Base-by-base conservation (phyloP, 2,113 vertebrate species). In the Bujurquina vittata region DNA sequence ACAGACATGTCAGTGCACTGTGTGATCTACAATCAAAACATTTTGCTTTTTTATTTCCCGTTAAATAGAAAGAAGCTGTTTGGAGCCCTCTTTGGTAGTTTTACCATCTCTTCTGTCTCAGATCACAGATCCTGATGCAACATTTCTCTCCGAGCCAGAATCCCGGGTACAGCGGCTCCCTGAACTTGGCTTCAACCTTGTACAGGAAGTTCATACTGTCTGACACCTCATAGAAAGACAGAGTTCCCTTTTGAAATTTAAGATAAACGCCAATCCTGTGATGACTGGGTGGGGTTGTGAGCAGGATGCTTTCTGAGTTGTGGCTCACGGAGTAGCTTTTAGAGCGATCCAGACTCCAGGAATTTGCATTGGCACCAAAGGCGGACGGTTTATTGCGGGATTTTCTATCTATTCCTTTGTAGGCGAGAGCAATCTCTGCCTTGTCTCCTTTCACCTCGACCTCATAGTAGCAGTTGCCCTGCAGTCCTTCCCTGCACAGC, bases 261-360 rank as follows among this genome's bases (percentile, higher is more conserved):
- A 94, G 74, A 40, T 91, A 93, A 35, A 94, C 86, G 9, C 93
- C 94, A 6, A 94, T 63, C 74, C 26, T 87, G 54, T 15, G 6
- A 1, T 84, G 79, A 5, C 22, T 9, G 8, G 89, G 92, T 4
- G 6, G 0, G 2, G 65, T 9, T 22, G 11, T 52, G 56, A 93
- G 90, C 58, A 73, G 10, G 22, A 92, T 3, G 62, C 88, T 84
- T 0, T 79, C 1, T 3, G 2, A 43, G 3, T 20, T 79, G 89
- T 94, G 89, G 79, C 90, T 93, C 49, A 91, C 84, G 1, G 90
- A 92, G 69, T 93, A 95, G 3, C n/a, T 11, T 1, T 5, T 63
- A 5, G 62, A 87, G 12, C 87, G 65, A 79, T 93, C 92, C 3
- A 95, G 86, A 74, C 93, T 92, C 93, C 93, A 95, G 59, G 94